Conservation (phyloP, 2,888 invertebrate species). For the Tipula unca region DNA sequence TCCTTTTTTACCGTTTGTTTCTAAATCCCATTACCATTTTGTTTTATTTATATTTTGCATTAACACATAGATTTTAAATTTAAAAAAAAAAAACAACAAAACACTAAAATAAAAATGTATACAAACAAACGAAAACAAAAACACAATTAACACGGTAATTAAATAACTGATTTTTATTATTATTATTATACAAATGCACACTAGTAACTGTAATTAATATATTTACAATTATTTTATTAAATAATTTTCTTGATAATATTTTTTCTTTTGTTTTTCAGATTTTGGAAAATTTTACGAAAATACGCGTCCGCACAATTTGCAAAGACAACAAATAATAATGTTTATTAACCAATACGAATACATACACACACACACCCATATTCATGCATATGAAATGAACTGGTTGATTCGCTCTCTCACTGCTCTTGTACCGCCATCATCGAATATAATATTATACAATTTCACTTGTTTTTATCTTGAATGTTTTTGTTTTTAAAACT, state of each 20-base stretch:
- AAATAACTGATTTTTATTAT: not conserved
- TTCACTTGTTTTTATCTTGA: not conserved
- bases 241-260: not conserved
- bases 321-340: constrained; percentile 2
- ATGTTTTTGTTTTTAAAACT: not conserved
- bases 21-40: not conserved
- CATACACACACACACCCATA: not conserved
- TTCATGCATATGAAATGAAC: not conserved
- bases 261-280: not conserved
- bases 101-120: not conserved
- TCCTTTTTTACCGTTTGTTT: not conserved
- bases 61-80: not conserved
- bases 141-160: not conserved
- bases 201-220: not conserved
- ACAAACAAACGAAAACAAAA: not conserved
- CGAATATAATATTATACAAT: too few species aligned
- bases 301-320: not conserved
- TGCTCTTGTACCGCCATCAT: not conserved
- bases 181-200: too few species aligned
- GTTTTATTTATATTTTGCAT: not conserved
- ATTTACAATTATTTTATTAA: not conserved
- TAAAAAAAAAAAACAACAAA: not conserved
- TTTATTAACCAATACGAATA: not conserved
- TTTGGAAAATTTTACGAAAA: not conserved
- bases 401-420: not conserved